Evolutionary conservation across 2,888 invertebrate species (phyloP).

Genomic region (Harpalus rubripes): DNA sequence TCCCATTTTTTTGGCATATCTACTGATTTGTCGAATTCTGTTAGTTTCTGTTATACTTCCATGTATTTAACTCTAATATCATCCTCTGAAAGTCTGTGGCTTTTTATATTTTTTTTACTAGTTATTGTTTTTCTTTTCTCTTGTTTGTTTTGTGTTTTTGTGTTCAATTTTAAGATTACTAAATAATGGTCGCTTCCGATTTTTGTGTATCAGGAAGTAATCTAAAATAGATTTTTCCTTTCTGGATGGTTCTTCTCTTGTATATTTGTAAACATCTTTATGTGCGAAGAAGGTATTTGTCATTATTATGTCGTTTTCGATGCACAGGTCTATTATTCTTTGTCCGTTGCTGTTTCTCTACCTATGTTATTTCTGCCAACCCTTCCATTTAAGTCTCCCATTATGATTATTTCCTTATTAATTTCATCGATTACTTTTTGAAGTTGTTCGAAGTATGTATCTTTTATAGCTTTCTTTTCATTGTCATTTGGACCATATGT

Average conservation of each 20-base stretch:
- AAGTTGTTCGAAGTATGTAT: neutral
- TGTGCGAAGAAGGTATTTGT: neutral
- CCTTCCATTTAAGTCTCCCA: constrained; percentile 1
- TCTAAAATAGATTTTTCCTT: neutral
- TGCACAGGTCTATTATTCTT: constrained; percentile 12
- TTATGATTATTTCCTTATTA: constrained; percentile 1
- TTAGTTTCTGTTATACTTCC: no score
- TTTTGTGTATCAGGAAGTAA: constrained; percentile 6
- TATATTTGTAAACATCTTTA: neutral
- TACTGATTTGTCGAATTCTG: no score
- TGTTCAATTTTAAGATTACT: no score
- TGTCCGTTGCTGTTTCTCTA: neutral
- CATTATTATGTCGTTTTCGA: neutral
- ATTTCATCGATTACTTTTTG: no score
- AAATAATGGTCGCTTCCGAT: no score
- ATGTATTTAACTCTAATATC: no score
- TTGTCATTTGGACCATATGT: neutral
- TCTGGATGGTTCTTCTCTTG: neutral
- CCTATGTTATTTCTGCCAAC: neutral
- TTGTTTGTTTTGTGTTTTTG: no score
- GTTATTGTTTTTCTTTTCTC: no score
- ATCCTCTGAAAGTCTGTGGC: no score
- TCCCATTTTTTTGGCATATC: no score
- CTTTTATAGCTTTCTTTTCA: neutral
- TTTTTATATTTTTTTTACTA: no score